These are phyloP conservation scores for Drosophila meridiana DNA, from an alignment of 2,888 invertebrate genomes.

Conservation along the genomic window DNA sequence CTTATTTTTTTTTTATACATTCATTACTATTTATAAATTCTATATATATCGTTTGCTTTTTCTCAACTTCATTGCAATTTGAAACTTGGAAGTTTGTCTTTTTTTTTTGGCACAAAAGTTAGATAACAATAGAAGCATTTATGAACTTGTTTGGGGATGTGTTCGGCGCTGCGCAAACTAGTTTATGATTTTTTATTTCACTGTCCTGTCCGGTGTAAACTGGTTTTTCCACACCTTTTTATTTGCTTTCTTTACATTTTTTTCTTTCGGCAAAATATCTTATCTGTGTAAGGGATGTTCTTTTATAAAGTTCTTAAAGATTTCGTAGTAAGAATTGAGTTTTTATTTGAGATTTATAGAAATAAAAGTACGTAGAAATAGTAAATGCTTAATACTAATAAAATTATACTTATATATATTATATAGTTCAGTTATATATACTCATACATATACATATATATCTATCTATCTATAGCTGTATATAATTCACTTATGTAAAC, in stretches of 20 bases:
- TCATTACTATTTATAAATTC: neutral
- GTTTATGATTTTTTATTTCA: neutral
- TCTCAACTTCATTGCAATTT: neutral
- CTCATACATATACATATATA: neutral
- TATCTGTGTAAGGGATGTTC: neutral
- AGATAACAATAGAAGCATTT: conserved; percentile 11
- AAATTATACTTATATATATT: neutral
- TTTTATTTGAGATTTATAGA: neutral
- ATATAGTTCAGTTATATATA: neutral
- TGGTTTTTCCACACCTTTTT: neutral
- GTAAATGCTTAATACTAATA: neutral
- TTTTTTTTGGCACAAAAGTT: neutral
- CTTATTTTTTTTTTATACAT: no score
- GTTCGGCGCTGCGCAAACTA: conserved; percentile 9
- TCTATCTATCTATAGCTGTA: neutral
- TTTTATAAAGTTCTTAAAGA: neutral
- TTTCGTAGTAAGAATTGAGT: neutral
- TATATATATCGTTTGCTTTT: neutral
- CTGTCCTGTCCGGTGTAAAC: conserved; percentile 13
- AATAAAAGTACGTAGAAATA: neutral
- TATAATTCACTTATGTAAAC: conserved; percentile 27
- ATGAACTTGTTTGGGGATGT: conserved; percentile 2
- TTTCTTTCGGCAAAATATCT: conserved; percentile 3
- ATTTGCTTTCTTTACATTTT: neutral
- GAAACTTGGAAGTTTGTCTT: conserved; percentile 1